phyloP scores from a whole-genome alignment of 2,797 vertebrate genomes.

The Lagorchestes hirsutus region DNA sequence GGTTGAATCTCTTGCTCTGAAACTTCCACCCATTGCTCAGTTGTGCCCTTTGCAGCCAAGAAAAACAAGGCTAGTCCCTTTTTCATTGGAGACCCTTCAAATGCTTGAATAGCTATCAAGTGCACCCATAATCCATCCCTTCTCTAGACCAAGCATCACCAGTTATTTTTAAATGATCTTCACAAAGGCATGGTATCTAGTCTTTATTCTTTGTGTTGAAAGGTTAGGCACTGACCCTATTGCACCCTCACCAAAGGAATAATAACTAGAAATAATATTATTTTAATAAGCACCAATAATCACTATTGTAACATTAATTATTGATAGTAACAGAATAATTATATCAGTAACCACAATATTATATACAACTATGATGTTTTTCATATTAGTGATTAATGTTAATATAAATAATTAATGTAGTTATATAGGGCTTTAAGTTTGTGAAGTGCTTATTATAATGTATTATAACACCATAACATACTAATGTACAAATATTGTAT shows the following conservation, averaged over 20 bases:
- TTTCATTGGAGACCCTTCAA: neutral
- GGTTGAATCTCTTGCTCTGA: neutral
- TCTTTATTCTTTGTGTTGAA: neutral
- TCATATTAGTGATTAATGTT: neutral
- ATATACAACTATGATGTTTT: neutral
- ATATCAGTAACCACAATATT: neutral
- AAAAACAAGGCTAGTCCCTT: neutral
- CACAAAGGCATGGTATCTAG: neutral
- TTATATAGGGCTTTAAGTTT: neutral
- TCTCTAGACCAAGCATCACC: neutral
- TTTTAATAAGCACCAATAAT: neutral
- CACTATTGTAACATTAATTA: neutral
- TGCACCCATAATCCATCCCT: neutral
- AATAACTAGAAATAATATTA: neutral
- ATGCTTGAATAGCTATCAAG: neutral
- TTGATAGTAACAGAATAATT: neutral
- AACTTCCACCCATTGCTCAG: neutral
- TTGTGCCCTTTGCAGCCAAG: neutral
- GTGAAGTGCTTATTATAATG: neutral
- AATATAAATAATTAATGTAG: neutral
- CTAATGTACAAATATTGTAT: neutral
- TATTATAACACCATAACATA: neutral
- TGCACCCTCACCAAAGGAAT: neutral
- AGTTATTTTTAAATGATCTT: neutral
- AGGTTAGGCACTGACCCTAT: neutral